Evolutionary conservation across 2,113 vertebrate genomes (phyloP).

Genomic region (Spea multiplicata): DNA sequence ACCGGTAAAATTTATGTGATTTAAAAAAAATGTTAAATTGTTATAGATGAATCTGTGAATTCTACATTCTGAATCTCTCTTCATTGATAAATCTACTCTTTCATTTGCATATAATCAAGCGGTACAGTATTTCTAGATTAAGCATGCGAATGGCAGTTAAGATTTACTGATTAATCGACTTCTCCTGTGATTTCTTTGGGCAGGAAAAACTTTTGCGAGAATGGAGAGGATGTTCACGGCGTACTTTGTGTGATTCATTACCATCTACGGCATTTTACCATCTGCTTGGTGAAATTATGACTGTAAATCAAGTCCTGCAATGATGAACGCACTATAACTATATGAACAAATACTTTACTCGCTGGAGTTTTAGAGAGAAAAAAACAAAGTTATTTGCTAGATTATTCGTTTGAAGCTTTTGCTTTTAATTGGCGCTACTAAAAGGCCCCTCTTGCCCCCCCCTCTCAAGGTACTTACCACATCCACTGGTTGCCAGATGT

Average conservation of each 20-base stretch:
- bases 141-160: slow-evolving; percentile 17
- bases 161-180: slow-evolving; percentile 16
- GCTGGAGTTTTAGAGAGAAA: slow-evolving; percentile 11
- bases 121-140: neutral
- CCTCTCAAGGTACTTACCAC: too few relatives aligned
- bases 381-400: slow-evolving; percentile 21
- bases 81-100: slow-evolving; percentile 28
- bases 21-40: slow-evolving; percentile 45
- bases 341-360: slow-evolving; percentile 17
- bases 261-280: slow-evolving; percentile 29
- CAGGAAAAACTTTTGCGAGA: slow-evolving; percentile 7
- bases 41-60: slow-evolving; percentile 43
- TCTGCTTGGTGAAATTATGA: slow-evolving; percentile 27
- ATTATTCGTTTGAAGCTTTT: too few relatives aligned
- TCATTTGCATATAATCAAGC: slow-evolving; percentile 14
- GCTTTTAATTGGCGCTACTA: too few relatives aligned
- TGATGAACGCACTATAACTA: slow-evolving; percentile 28
- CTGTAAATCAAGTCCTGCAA: slow-evolving; percentile 24
- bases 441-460: too few relatives aligned
- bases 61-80: slow-evolving; percentile 21
- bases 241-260: slow-evolving; percentile 24
- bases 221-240: slow-evolving; percentile 5
- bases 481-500: too few relatives aligned
- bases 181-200: slow-evolving; percentile 1
- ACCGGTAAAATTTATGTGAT: slow-evolving; percentile 53